These are phyloP conservation scores for Thermophis baileyi DNA, from an alignment of 2,113 vertebrate genomes.

Conservation along the genomic window DNA sequence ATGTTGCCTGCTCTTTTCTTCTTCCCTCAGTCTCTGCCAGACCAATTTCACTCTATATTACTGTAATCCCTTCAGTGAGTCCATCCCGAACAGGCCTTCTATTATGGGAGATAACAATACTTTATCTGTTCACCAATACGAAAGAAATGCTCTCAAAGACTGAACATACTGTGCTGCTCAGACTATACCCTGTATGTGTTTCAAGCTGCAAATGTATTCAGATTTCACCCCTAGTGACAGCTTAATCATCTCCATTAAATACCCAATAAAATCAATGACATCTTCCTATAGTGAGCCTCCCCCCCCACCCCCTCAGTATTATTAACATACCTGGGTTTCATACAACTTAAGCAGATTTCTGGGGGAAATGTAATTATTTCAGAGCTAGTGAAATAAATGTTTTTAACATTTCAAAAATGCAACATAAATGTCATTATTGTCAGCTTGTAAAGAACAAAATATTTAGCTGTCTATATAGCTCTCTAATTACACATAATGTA, in stretches of 20 bases:
- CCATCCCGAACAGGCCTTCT: conserved; percentile 46
- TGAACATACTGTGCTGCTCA: conserved; percentile 26
- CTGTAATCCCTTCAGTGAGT: conserved; percentile 40
- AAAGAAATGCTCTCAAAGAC: conserved; percentile 45
- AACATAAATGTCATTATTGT: neutral
- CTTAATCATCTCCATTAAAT: conserved; percentile 34
- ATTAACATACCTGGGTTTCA: conserved; percentile 21
- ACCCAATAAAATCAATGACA: neutral
- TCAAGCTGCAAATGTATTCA: conserved; percentile 38
- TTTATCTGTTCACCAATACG: conserved; percentile 52
- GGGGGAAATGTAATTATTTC: neutral
- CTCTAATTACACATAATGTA: neutral
- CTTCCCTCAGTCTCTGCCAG: conserved; percentile 22
- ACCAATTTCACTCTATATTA: conserved; percentile 53
- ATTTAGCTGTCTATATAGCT: neutral
- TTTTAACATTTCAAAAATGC: conserved; percentile 8
- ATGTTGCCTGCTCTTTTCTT: conserved; percentile 37
- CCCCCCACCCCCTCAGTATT: conserved; percentile 10
- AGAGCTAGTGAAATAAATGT: neutral
- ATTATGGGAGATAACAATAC: conserved; percentile 53
- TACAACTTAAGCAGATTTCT: neutral
- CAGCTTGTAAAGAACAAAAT: neutral
- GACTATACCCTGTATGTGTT: neutral
- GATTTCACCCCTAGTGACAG: conserved; percentile 33
- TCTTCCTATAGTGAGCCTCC: conserved; percentile 1